A percentile compares a stretch with the other conserved stretches of the same genome.
phyloP scores from a whole-genome alignment of 2,888 invertebrate genomes.

The Podabrus alpinus region DNA sequence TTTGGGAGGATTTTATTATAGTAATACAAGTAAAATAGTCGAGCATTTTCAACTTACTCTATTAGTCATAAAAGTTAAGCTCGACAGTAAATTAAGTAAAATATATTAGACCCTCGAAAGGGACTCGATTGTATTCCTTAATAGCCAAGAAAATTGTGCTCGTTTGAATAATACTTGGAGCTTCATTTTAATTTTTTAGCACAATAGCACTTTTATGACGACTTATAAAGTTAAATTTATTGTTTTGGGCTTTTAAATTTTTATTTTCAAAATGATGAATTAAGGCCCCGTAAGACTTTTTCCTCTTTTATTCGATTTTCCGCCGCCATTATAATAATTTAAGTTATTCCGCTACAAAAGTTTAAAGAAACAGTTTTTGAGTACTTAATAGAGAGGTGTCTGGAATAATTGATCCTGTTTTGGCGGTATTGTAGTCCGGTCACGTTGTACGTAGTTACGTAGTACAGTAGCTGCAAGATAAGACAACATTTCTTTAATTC shows the following conservation, averaged over 20 bases:
- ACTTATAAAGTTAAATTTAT: not conserved
- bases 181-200: not conserved
- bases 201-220: not conserved
- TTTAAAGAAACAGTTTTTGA: not conserved
- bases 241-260: not conserved
- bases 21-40: not conserved
- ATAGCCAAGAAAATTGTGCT: not conserved
- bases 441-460: not conserved
- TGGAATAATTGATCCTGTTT: not conserved
- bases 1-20: not conserved
- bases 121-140: not conserved
- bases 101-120: not conserved
- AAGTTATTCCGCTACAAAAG: not conserved
- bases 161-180: not conserved
- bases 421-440: not conserved
- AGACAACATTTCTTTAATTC: not conserved
- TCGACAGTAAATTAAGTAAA: slow-evolving; percentile 4
- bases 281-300: not conserved
- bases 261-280: not conserved
- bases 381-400: not conserved
- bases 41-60: not conserved
- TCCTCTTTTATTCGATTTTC: not conserved
- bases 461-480: not conserved
- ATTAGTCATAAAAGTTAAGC: not conserved
- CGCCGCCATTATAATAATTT: too few species aligned